Base-by-base conservation (phyloP, 2,113 vertebrate genomes). In the Scortum barcoo region DNA sequence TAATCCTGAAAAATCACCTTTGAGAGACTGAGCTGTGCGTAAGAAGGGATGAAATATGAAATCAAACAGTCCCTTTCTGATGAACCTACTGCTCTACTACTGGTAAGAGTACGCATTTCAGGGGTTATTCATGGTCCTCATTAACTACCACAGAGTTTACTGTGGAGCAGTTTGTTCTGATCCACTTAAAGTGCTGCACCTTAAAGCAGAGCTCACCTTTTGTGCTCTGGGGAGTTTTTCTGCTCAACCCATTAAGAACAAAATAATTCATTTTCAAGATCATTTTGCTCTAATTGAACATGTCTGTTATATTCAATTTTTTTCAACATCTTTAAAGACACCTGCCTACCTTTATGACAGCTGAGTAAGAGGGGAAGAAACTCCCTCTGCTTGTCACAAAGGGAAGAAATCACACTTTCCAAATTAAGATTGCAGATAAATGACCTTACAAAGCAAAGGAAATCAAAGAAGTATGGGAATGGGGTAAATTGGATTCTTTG, bases 391-490 rank as follows among this genome's bases (percentile, higher is more conserved):
- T 89, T 81, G 85, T 88, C 93, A 92, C 81, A 88, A 85, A 91
- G 90, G 83, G 87, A 91, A 87, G 85, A 93, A 93, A 93, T 93
- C 91, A 84, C 87, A 88, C 85, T 93, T 94, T 94, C 90, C 90
- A 95, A 93, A 95, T 95, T 94, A 95, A 95, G 91, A 94, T 86
- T 90, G 90, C 86, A 95, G 93, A 95, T 91, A 94, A 93, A 95
- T 95, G 93, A 93, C 91, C 91, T 94, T 87, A 95, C 91, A 93
- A 93, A 94, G 90, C 88, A 93, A 94, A 94, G 85, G 91, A 93
- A 95, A 95, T 95, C 89, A 93, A 92, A 90, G 91, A 95, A 95
- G 92, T 95, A 93, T 94, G 90, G 93, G 89, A 91, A 92, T 71
- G 88, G 87, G 83, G 86, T 80, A 94, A 95, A 95, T 95, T 93